A percentile compares a stretch with the other conserved stretches of the same genome.
Conservation (phyloP, 2,113 vertebrate species). For the Silurus meridionalis region DNA sequence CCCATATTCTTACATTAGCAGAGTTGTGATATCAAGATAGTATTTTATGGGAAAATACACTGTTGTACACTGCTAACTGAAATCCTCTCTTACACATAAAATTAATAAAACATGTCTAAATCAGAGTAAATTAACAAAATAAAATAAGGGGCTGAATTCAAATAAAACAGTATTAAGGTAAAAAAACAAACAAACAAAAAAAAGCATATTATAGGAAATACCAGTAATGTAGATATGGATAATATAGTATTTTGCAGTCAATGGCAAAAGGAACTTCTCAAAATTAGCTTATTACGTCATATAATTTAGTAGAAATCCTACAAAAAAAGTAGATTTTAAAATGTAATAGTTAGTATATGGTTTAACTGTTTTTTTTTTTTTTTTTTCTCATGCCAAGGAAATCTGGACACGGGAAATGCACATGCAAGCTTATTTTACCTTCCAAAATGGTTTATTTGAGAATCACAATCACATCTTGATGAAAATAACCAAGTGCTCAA, state of each 20-base stretch:
- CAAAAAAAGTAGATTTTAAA: not conserved
- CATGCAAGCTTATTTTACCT: slow-evolving; percentile 11
- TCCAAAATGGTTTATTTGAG: slow-evolving; percentile 12
- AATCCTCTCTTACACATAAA: not conserved
- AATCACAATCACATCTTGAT: not conserved
- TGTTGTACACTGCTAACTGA: not conserved
- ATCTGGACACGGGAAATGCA: not conserved
- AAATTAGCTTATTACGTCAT: not conserved
- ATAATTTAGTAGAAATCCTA: not conserved
- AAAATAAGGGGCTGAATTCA: not conserved
- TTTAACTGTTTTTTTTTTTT: not conserved
- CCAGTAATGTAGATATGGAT: not conserved
- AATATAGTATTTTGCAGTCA: not conserved
- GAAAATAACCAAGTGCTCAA: slow-evolving; percentile 44
- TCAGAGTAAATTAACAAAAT: not conserved
- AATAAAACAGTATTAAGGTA: not conserved
- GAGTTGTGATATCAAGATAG: not conserved
- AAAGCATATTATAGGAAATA: not conserved
- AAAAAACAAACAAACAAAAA: not conserved
- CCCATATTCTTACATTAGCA: not conserved
- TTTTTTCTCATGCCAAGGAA: not conserved
- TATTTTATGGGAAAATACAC: not conserved
- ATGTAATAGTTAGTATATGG: not conserved
- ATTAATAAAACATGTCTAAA: not conserved
- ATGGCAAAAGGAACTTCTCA: not conserved